Conservation (phyloP, 2,888 invertebrate genomes). For the Xylophagus ater region DNA sequence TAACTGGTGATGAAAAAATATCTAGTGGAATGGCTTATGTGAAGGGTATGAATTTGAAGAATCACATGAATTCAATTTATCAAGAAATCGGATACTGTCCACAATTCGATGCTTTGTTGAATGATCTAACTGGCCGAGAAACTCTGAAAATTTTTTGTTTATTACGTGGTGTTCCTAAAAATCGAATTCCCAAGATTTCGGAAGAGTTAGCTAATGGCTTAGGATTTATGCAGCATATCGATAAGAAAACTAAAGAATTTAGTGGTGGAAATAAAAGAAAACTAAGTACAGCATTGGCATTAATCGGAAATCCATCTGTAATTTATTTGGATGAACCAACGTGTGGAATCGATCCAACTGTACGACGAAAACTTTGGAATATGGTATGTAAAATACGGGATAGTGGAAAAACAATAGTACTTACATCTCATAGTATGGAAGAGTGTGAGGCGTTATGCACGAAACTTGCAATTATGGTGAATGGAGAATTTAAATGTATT, state of each 20-base stretch:
- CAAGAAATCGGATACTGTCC: constrained; percentile 60
- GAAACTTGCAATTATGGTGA: constrained; percentile 70
- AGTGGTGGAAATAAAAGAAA: constrained; percentile 68
- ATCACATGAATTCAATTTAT: constrained; percentile 47
- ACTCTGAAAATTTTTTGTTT: constrained; percentile 53
- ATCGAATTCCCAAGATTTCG: constrained; percentile 31
- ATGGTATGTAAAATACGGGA: constrained; percentile 56
- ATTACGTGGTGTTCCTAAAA: constrained; percentile 48
- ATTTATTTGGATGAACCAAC: constrained; percentile 60
- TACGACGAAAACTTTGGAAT: constrained; percentile 65
- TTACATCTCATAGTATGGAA: constrained; percentile 81
- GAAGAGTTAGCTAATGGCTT: constrained; percentile 43
- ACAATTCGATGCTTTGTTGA: constrained; percentile 61
- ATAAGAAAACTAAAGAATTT: constrained; percentile 49
- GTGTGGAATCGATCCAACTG: constrained; percentile 42
- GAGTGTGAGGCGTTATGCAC: constrained; percentile 77
- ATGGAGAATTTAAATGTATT: constrained; percentile 61
- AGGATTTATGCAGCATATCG: constrained; percentile 50
- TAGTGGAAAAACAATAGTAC: constrained; percentile 60
- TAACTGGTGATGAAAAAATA: constrained; percentile 70
- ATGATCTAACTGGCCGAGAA: constrained; percentile 61
- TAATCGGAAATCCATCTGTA: constrained; percentile 56
- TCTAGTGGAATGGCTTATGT: constrained; percentile 61
- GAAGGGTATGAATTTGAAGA: constrained; percentile 44
- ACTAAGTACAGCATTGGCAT: constrained; percentile 57